Base-by-base conservation (phyloP, 2,888 invertebrate species). In the Drosophila hawaiiensis region DNA sequence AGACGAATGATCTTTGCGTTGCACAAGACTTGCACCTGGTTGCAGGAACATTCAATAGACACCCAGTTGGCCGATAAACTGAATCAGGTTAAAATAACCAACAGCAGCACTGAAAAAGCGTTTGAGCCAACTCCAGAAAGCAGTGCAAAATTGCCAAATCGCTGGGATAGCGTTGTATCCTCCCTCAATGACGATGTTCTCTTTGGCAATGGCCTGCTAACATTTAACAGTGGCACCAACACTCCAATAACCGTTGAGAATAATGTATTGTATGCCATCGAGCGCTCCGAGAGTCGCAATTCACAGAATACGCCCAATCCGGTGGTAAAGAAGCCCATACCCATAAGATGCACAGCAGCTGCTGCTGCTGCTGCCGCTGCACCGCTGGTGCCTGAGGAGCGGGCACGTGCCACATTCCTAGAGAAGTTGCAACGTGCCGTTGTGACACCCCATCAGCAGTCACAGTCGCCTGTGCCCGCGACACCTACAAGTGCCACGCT, bases 1-100 rank as follows among this genome's bases (percentile, higher is more conserved):
- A 79, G 93, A 0, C 89, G 93, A 6, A 93, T 92, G 92, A 93
- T 93, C 29, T 93, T 93, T 70, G 89, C 91, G 6, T 56, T 93
- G 55, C 92, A 92, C 39, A 93, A 93, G 68, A 92, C 89, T 1
- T 92, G 93, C 74, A 90, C 90, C 56, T 93, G 93, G 93, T 65
- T 93, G 53, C 92, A 91, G 55, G 83, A 90, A 47, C 92, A 92
- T 70, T 91, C 91, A 73, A 89, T 91, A 19, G 92, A 93, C 60
- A 85, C 90, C 12, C 76, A 91, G 6, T 77, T 92, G 35, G 92
- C 92, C 0, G 92, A 92, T 7, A 84, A 85, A 35, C 73, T 85
- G 0, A 82, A 90, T 25, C 85, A 82, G 33, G 80, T 80, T 0
- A 88, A 84, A 49, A 19, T 87, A 14, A 71, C 68, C 12, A 85